Base-by-base conservation (phyloP, 2,113 vertebrate genomes). In the Nothobranchius kuhntae region DNA sequence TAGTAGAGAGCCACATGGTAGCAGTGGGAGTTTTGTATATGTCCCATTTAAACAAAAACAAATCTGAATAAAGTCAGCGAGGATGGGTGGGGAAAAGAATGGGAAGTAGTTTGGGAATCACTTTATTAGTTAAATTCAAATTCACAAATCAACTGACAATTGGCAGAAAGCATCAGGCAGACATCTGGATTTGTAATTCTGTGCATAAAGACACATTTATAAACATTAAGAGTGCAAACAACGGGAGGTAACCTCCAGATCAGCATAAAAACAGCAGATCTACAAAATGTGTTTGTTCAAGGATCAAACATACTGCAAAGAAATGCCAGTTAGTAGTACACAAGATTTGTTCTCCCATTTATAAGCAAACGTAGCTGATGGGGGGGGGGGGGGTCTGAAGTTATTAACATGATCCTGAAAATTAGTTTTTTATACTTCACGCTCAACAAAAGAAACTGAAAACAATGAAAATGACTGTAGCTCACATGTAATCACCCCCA, bases 121-220 rank as follows among this genome's bases (percentile, higher is more conserved):
- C 35, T 89, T 90, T 87, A 76, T 61, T 87, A 65, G 70, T 83
- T 86, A 77, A 85, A 81, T 11, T 38, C 21, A 77, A 85, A 81
- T 30, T 17, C 44, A 75, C 74, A 82, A 51, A 82, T 72, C 26
- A 80, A 54, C 14, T 30, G 38, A 83, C 60, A 78, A 46, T 67
- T 55, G 42, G 55, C 56, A 67, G 35, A 42, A n/a, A 42, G 1
- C 35, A 59, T 67, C 8, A 85, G 72, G 71, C 73, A 71, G 53
- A 75, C 45, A 60, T 76, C 10, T 38, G 2, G 67, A 74, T 65
- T 69, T 1, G 13, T 68, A 52, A 76, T 46, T 55, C 13, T 73
- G 63, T 30, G 67, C 6, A 21, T 75, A 65, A 73, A 48, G 73
- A 72, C 75, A 1, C 57, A 73, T 81, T 82, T 64, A 85, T 54